Base-by-base conservation (phyloP, 1,140 invertebrate genomes). In the Oncopodura yosiiana region DNA sequence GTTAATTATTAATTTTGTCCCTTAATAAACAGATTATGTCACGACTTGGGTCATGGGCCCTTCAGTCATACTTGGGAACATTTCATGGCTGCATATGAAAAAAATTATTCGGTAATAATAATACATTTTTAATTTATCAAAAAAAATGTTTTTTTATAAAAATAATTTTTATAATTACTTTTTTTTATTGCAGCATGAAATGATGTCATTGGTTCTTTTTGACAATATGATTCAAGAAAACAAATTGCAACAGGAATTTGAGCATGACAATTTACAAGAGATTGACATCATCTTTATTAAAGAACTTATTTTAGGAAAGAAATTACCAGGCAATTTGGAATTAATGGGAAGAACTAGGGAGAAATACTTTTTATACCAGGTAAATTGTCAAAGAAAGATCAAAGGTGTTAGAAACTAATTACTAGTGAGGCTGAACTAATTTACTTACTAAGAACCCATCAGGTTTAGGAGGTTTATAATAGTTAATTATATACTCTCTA, bases 21-120 rank as follows among this genome's bases (percentile, higher is more conserved):
- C n/a, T n/a, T n/a, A n/a, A n/a, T n/a, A n/a, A n/a, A n/a, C n/a
- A n/a, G n/a, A n/a, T 71, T 84, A 0, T 77, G 80, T 53, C 82
- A 84, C 70, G 81, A 84, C 65, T 60, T 83, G 2, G 81, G 80
- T 26, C 81, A 82, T 67, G 81, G 81, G 2, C 80, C 81, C 3
- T 80, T 79, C 66, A 79, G 77, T 21, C 81, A 83, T 65, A 58
- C 69, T 1, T 83, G 78, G 75, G 80, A 82, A 63, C 26, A 23
- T 5, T 77, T 68, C 41, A 68, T 68, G 43, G 53, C n/a, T n/a
- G n/a, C n/a, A n/a, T n/a, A n/a, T n/a, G n/a, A n/a, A n/a, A 2
- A 11, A 14, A 21, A 48, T 24, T 58, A 58, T 29, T 32, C 49
- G 34, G 56, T 58, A 34, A 30, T 5, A 18, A 18, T 32, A 32